phyloP scores from a whole-genome alignment of 2,888 invertebrate species.

The Lepidochitona cinerea region DNA sequence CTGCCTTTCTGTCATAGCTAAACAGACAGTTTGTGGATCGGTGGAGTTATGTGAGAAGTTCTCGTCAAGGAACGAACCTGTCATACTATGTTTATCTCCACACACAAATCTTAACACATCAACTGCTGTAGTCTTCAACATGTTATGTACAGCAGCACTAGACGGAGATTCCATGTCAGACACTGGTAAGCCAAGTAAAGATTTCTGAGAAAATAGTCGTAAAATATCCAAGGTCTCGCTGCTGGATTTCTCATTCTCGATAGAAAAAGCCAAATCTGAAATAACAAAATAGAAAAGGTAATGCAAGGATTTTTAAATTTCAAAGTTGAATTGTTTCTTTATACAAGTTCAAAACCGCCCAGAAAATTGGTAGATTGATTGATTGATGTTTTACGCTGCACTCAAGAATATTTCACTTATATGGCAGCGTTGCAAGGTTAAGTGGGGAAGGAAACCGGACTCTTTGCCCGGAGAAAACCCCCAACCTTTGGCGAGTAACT shows the following conservation, averaged over 20 bases:
- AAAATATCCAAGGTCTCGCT: conserved; percentile 61
- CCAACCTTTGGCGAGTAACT: too few species aligned
- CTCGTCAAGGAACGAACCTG: not conserved
- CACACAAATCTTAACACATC: conserved; percentile 54
- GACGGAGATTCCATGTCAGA: not conserved
- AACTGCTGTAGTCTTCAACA: not conserved
- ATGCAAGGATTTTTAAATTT: too few species aligned
- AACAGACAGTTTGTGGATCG: conserved; percentile 33
- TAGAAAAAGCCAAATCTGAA: not conserved
- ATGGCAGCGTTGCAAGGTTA: too few species aligned
- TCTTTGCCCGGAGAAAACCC: too few species aligned
- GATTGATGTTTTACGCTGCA: too few species aligned
- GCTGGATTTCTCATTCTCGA: conserved; percentile 31
- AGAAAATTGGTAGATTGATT: too few species aligned
- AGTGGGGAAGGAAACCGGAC: too few species aligned
- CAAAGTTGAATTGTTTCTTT: too few species aligned
- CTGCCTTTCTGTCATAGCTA: conserved; percentile 64
- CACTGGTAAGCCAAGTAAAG: not conserved
- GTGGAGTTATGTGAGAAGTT: not conserved
- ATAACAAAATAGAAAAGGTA: not conserved
- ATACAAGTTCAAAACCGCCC: too few species aligned
- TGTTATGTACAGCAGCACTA: not conserved
- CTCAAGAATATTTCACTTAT: too few species aligned
- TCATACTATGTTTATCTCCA: conserved; percentile 37
- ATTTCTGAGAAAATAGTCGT: not conserved